Percentiles rank a stretch among this genome's conserved stretches.
phyloP scores from a whole-genome alignment of 2,888 invertebrate genomes.

The Drepanosiphum platanoidis region DNA sequence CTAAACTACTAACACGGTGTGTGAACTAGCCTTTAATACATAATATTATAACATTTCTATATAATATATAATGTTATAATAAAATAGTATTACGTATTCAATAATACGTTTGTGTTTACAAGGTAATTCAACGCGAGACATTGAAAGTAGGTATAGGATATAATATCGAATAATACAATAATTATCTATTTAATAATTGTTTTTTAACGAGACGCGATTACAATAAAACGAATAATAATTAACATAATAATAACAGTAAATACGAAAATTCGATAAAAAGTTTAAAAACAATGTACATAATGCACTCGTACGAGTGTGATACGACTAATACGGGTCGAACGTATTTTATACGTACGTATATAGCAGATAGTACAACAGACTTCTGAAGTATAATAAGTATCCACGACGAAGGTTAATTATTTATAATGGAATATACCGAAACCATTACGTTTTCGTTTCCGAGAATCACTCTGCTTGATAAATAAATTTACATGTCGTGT shows the following conservation, averaged over 20 bases:
- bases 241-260: neutral
- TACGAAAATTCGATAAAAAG: neutral
- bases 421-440: neutral
- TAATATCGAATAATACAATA: neutral
- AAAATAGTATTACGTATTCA: neutral
- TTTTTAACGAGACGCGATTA: neutral
- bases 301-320: neutral
- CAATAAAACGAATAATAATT: neutral
- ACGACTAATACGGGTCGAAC: too few species aligned
- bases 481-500: neutral
- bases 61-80: neutral
- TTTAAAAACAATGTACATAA: neutral
- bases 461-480: neutral
- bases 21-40: too few species aligned
- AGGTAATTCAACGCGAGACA: neutral
- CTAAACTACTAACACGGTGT: too few species aligned
- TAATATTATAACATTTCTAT: too few species aligned
- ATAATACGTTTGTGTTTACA: neutral
- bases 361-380: too few species aligned
- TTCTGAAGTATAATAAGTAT: neutral
- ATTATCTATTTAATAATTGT: neutral
- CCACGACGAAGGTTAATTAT: slow-evolving; percentile 32
- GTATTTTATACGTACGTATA: too few species aligned
- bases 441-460: neutral
- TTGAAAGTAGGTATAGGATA: neutral